These are phyloP conservation scores for Papilio machaon DNA, from an alignment of 1,140 invertebrate genomes.

Conservation along the genomic window DNA sequence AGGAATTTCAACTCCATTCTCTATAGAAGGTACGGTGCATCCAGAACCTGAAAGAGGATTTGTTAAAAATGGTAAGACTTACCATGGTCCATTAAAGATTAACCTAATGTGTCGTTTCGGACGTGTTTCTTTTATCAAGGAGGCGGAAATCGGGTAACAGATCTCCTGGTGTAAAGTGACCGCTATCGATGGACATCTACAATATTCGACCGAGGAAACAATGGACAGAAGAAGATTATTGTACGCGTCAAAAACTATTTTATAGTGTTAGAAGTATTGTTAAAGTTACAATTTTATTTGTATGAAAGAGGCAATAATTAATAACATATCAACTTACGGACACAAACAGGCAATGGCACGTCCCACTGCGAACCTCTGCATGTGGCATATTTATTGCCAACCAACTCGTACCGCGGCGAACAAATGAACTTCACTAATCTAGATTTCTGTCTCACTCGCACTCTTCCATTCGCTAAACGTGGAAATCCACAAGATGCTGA, in stretches of 20 bases:
- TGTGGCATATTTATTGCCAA: slow-evolving; percentile 84
- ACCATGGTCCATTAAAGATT: background rate
- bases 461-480: slow-evolving; percentile 64
- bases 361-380: slow-evolving; percentile 85
- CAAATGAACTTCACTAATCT: slow-evolving; percentile 83
- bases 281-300: too few species aligned
- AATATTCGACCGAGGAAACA: too few species aligned
- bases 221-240: too few species aligned
- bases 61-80: background rate
- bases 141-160: too few species aligned
- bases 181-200: too few species aligned
- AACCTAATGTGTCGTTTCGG: too few species aligned
- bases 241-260: too few species aligned
- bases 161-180: too few species aligned
- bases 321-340: slow-evolving; percentile 82
- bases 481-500: slow-evolving; percentile 42
- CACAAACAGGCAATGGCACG: slow-evolving; percentile 84
- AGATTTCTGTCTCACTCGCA: slow-evolving; percentile 64
- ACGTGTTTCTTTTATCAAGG: too few species aligned
- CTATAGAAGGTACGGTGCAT: slow-evolving; percentile 60
- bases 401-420: slow-evolving; percentile 80
- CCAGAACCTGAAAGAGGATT: slow-evolving; percentile 58
- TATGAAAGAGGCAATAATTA: background rate
- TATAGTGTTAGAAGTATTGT: too few species aligned
- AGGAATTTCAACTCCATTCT: slow-evolving; percentile 80